These are phyloP conservation scores for Phoebastria nigripes DNA, from an alignment of 2,797 vertebrate species.

Conservation along the genomic window DNA sequence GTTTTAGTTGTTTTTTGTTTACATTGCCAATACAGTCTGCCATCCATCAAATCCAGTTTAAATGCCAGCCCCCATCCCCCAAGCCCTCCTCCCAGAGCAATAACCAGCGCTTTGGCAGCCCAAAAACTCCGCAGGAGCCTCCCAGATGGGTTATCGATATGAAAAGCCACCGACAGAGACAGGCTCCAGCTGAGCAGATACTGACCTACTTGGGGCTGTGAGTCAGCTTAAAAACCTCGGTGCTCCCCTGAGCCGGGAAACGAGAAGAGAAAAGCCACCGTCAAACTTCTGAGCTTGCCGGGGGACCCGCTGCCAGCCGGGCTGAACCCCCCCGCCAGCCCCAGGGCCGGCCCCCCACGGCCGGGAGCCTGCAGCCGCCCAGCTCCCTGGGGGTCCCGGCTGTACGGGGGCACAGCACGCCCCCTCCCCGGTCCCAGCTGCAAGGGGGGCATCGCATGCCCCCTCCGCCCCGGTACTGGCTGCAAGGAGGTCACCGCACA, in stretches of 20 bases:
- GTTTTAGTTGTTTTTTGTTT: not conserved
- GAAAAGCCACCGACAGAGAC: not conserved
- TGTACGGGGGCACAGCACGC: not conserved
- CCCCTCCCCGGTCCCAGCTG: not conserved
- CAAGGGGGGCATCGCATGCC: not conserved
- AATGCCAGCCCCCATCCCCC: not conserved
- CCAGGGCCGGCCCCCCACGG: not conserved
- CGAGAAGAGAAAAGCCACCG: not conserved
- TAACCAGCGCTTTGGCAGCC: not conserved
- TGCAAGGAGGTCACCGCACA: not conserved
- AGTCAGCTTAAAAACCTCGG: not conserved
- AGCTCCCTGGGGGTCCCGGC: not conserved
- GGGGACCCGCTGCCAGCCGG: not conserved
- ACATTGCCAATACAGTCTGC: fast-evolving
- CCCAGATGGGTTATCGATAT: not conserved
- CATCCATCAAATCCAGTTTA: not conserved
- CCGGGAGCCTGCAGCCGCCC: not conserved
- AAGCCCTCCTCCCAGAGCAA: not conserved
- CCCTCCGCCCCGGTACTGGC: not conserved
- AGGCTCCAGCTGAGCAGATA: not conserved
- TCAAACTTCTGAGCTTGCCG: not conserved
- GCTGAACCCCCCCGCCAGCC: not conserved
- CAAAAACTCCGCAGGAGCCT: not conserved
- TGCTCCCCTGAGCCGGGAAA: not conserved
- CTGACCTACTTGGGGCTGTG: not conserved